phyloP scores from a whole-genome alignment of 2,888 invertebrate species.

The Coelogynopora nodosa region DNA sequence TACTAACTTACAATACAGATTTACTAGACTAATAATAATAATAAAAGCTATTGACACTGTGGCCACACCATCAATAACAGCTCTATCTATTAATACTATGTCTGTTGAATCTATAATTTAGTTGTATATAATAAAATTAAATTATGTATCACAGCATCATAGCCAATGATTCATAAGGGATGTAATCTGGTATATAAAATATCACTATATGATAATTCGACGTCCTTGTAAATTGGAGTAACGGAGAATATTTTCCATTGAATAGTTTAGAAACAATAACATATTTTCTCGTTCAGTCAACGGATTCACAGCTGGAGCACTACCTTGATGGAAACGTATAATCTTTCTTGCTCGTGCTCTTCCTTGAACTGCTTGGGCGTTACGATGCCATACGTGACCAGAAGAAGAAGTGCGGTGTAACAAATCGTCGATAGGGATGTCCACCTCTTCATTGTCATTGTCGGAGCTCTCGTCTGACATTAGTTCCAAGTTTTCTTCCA shows the following conservation, averaged over 20 bases:
- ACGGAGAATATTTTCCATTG: not conserved
- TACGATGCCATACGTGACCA: not conserved
- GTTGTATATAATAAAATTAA: too few species aligned
- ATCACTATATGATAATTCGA: too few species aligned
- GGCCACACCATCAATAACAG: too few species aligned
- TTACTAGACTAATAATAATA: too few species aligned
- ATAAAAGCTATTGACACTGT: too few species aligned
- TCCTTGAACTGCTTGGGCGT: not conserved
- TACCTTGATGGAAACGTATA: not conserved
- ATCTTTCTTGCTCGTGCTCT: not conserved
- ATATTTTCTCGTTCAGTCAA: not conserved
- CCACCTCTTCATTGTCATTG: not conserved
- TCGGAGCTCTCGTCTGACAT: not conserved
- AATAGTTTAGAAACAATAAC: not conserved
- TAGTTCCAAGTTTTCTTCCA: not conserved
- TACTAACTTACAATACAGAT: too few species aligned
- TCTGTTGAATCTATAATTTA: too few species aligned
- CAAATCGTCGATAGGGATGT: not conserved
- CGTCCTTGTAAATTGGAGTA: not conserved
- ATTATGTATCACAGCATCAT: too few species aligned
- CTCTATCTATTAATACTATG: too few species aligned
- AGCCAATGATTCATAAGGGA: too few species aligned
- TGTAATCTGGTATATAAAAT: too few species aligned
- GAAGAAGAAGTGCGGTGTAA: not conserved
- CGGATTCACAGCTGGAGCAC: not conserved